Conservation (phyloP, 2,888 invertebrate species). For the Erpobdella octoculata region DNA sequence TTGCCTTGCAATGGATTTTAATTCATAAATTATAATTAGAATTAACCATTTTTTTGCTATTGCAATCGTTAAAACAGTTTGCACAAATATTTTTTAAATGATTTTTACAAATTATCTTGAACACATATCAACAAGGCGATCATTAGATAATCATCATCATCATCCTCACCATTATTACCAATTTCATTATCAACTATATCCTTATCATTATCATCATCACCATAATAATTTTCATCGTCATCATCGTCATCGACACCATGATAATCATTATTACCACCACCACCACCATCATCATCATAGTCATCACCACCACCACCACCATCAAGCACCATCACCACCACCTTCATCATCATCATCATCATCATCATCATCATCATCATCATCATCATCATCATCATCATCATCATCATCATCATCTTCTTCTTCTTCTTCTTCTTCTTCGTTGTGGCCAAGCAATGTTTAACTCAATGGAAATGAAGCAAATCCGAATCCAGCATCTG, state of each 20-base stretch:
- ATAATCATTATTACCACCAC: constrained; percentile 32
- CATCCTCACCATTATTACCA: constrained; percentile 10
- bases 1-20: too few relatives aligned
- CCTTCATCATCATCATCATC: constrained; percentile 20
- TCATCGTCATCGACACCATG: constrained; percentile 35
- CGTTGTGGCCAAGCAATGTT: background rate
- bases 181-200: constrained; percentile 18
- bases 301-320: constrained; percentile 28
- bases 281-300: constrained; percentile 29
- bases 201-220: constrained; percentile 25
- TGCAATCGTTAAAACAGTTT: too few relatives aligned
- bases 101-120: too few relatives aligned
- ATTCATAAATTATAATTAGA: too few relatives aligned
- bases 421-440: background rate
- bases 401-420: background rate
- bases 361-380: constrained; percentile 16
- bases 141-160: constrained; percentile 22
- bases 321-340: background rate
- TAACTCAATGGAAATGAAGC: too few relatives aligned
- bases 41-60: too few relatives aligned
- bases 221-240: constrained; percentile 21
- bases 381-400: background rate
- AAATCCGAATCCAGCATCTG: too few relatives aligned
- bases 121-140: background rate
- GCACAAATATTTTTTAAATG: too few relatives aligned